Base-by-base conservation (phyloP, 2,797 vertebrate genomes). In the Micropoecilia bifurca region DNA sequence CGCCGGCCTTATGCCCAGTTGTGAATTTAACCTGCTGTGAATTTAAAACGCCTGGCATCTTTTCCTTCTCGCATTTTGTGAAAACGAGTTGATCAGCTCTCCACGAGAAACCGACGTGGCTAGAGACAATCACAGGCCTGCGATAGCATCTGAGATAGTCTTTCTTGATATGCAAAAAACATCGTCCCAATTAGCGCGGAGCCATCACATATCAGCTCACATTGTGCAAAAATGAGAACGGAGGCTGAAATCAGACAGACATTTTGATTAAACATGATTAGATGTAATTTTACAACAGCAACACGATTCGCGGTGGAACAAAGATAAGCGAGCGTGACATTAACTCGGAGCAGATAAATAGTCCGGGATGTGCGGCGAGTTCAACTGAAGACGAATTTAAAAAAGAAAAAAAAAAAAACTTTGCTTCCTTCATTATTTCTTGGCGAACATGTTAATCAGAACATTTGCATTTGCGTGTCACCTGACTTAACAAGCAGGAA, bases 401-500 rank as follows among this genome's bases (percentile, higher is more conserved):
- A 85, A 80, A 20, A 50, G 7, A 2, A 6, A 48, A 48, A 48
- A 48, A 6, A 48, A 2, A 48, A 20, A 6, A 30, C n/a, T 81
- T 43, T n/a, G 50, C 48, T 36, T 36, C 53, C 53, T 18, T 59
- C 33, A 28, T 46, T 25, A 48, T 76, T 79, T 53, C 2, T 61
- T 41, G 14, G 80, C 74, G 69, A 87, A 80, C 79, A 93, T 93
- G 92, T 82, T 93, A 94, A 95, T 92, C 73, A 86, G 81, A 80
- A 74, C 25, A 13, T 25, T 77, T 5, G 48, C 75, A 91, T 95
- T 94, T 92, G 89, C 92, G 91, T 89, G 79, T 90, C 85, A 94
- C 92, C 93, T 94, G 91, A 90, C 84, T 89, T 83, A 92, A 93
- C 89, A 89, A 93, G 85, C 88, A 84, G 81, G 85, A 92, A 91